Evolutionary conservation across 2,113 vertebrate species (phyloP), one percentile per base, ranked within the genome.

Genomic region (Aspidoscelis tigris): DNA sequence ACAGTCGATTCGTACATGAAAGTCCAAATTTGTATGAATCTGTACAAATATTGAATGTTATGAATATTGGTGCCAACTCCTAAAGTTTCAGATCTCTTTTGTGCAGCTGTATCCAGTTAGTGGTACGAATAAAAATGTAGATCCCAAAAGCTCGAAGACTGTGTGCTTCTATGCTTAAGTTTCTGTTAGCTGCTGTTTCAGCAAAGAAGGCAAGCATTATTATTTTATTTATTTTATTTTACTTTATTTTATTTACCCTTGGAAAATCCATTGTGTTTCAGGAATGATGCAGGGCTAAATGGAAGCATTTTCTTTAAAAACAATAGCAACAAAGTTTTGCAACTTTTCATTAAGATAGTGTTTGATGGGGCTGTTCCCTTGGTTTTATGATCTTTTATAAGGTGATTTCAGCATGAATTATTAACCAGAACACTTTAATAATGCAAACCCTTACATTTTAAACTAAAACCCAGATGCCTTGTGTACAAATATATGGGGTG

Each of bases 341-440:
- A 71, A 18, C 76, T 76, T 88, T 89, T 93, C 65, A 78, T 83
- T 78, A 81, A 0, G 24, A 58, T 77, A 72, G n/a, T 78, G 72
- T 82, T 82, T 82, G 88, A 69, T 39, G 14, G 77, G 79, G 47
- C 7, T 41, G 64, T 88, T 88, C 22, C 5, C 69, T 87, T n/a
- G 12, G 4, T 88, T 91, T 76, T 89, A 73, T 66, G 85, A 53
- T 12, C 41, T 33, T 12, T 47, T 84, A 81, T 71, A 5, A 89
- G 90, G 71, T 86, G 68, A 90, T 91, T 85, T 91, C 73, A 9
- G 44, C 55, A 85, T 92, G 81, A 92, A 92, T 93, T 91, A 94
- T 93, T 93, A 83, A 92, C 65, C 41, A 78, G 85, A 7, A 50
- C 20, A 24, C 64, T 83, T 83, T 76, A 55, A 77, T 69, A 76